Evolutionary conservation across 2,113 vertebrate species (phyloP), one percentile per base, ranked within the genome.

Genomic region (Motacilla alba): DNA sequence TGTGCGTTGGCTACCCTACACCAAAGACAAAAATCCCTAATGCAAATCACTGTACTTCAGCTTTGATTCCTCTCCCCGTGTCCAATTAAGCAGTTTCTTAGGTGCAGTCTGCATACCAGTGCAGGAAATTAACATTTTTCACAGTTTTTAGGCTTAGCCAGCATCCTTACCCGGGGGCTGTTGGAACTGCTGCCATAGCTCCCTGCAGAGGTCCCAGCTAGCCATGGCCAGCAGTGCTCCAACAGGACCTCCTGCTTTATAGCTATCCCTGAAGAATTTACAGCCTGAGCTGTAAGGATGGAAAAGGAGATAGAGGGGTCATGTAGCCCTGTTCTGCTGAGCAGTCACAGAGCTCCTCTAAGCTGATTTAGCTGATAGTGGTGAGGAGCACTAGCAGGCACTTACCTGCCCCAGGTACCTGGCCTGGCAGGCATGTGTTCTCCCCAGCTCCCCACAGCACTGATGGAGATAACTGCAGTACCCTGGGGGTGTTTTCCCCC

Each of bases 211-310:
- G 24, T 82, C 50, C 64, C 27, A 43, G 46, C 47, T 72, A 59
- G 86, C 43, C 2, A 3, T 67, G 67, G n/a, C 72, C 70, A 80
- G 49, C 21, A 22, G 17, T 60, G 28, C 4, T 81, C 31, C 33
- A 31, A 43, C 20, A 31, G n/a, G 35, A 67, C 66, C 46, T 78
- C 30, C 52, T 70, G 47, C 52, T 85, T 84, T 3, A 3, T 49
- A 93, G 47, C 80, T 92, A 80, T 31, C 46, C 23, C 64, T 78
- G 66, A 87, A 83, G 87, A 92, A 87, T 96, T 97, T 96, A 87
- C 76, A 83, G 37, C 93, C 52, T n/a, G 10, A 75, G 44, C 30
- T 92, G 76, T 63, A 60, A 70, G 47, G 79, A 47, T 88, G 73
- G 63, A 63, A 83, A 52, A 56, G 63, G 55, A 86, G 92, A 90